Evolutionary conservation across 2,797 vertebrate species (phyloP).

Genomic region (Epinephelus awoara): DNA sequence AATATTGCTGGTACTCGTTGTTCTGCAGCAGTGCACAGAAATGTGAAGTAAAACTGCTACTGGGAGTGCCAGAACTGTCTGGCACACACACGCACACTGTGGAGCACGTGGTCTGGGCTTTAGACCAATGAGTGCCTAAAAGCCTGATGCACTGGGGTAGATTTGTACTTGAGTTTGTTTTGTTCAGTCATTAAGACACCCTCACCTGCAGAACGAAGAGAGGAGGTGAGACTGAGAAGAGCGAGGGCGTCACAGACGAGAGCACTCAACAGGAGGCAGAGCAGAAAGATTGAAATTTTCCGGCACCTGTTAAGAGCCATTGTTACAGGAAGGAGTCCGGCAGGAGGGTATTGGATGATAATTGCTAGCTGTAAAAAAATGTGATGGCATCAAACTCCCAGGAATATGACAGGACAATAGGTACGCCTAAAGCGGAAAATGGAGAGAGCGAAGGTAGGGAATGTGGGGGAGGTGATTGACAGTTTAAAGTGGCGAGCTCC

Average conservation of each 20-base stretch:
- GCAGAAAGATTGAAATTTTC: constrained; percentile 17
- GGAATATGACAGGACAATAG: constrained; percentile 43
- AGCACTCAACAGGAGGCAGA: constrained; percentile 8
- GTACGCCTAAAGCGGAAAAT: constrained; percentile 17
- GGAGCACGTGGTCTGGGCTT: background rate
- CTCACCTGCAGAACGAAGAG: constrained; percentile 16
- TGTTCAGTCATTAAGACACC: constrained; percentile 31
- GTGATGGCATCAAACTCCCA: constrained; percentile 34
- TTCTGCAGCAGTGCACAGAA: constrained; percentile 27
- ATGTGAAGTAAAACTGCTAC: constrained; percentile 15
- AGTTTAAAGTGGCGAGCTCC: constrained; percentile 41
- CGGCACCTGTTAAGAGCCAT: constrained; percentile 32
- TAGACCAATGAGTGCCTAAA: constrained; percentile 2
- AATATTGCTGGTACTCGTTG: background rate
- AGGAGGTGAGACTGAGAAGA: constrained; percentile 8
- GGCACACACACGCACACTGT: background rate
- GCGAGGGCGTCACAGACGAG: background rate
- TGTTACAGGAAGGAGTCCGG: constrained; percentile 33
- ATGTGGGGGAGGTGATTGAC: constrained; percentile 44
- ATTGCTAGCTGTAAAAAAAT: constrained; percentile 57
- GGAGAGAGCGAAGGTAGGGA: constrained; percentile 14
- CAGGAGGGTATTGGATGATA: constrained; percentile 35
- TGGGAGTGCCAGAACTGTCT: constrained; percentile 8
- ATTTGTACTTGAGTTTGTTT: constrained; percentile 29
- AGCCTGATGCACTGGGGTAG: background rate